phyloP scores from a whole-genome alignment of 2,113 vertebrate genomes.

The Oryzias celebensis region DNA sequence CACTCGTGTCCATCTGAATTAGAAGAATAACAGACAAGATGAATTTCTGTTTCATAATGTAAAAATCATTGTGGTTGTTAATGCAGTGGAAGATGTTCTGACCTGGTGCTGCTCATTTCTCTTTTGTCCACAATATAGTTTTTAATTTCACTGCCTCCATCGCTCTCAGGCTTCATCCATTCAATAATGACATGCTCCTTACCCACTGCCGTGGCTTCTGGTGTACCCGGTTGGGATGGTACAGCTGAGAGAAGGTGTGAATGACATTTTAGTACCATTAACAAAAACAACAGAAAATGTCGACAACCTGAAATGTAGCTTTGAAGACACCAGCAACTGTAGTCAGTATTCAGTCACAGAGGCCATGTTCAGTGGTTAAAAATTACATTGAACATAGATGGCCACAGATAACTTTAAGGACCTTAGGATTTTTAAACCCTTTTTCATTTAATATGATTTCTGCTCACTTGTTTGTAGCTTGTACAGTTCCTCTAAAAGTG shows the following conservation, averaged over 20 bases:
- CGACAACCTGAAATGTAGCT: too few relatives aligned
- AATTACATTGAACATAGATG: too few relatives aligned
- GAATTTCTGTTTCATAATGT: not conserved
- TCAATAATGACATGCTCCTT: conserved; percentile 97
- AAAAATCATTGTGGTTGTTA: not conserved
- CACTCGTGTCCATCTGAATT: conserved; percentile 91
- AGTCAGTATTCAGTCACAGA: too few relatives aligned
- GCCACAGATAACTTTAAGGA: too few relatives aligned
- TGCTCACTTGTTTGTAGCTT: too few relatives aligned
- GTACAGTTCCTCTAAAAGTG: too few relatives aligned
- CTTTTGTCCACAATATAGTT: conserved; percentile 96
- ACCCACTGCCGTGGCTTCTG: conserved; percentile 81
- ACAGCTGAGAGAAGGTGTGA: conserved; percentile 75
- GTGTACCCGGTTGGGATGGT: conserved; percentile 85
- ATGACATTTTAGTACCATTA: not conserved
- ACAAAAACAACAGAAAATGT: not conserved
- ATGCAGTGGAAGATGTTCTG: not conserved
- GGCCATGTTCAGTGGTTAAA: too few relatives aligned
- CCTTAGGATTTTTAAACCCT: too few relatives aligned
- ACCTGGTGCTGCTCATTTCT: conserved; percentile 93
- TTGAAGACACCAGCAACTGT: too few relatives aligned
- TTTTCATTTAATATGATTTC: too few relatives aligned
- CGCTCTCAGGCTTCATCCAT: conserved; percentile 93
- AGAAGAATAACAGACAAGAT: not conserved
- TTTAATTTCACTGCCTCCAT: conserved; percentile 93